Conservation (phyloP, 2,797 vertebrate species). For the Champsocephalus esox region DNA sequence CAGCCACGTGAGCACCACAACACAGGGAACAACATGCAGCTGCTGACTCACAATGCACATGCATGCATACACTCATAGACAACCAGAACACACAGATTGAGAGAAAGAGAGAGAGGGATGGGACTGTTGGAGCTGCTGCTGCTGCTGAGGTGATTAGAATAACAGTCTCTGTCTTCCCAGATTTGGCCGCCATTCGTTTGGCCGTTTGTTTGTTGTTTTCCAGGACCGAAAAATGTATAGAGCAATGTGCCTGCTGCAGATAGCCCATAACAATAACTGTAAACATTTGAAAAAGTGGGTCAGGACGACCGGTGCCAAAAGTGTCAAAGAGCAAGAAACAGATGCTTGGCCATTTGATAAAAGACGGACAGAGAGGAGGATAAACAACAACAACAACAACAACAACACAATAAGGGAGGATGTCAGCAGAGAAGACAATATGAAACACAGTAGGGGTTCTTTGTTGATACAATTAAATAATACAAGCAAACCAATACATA, state of each 20-base stretch:
- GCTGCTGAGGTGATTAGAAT: constrained; percentile 79
- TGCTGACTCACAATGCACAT: constrained; percentile 34
- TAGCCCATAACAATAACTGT: constrained; percentile 81
- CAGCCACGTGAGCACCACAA: constrained; percentile 34
- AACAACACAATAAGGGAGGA: constrained; percentile 18
- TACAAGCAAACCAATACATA: neutral
- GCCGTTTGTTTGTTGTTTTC: constrained; percentile 80
- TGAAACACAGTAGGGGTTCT: neutral
- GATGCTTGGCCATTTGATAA: constrained; percentile 31
- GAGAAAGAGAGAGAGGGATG: constrained; percentile 46
- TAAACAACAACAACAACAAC: neutral
- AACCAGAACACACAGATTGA: constrained; percentile 61
- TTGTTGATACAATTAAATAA: neutral
- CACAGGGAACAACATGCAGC: constrained; percentile 21
- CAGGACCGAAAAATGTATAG: constrained; percentile 58
- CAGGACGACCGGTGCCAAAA: constrained; percentile 72
- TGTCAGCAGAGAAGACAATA: neutral
- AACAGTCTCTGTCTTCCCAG: constrained; percentile 73
- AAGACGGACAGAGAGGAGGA: neutral
- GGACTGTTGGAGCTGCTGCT: constrained; percentile 71
- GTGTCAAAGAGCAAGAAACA: constrained; percentile 48
- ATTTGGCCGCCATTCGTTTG: constrained; percentile 74
- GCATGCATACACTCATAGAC: constrained; percentile 3
- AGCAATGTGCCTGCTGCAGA: constrained; percentile 78
- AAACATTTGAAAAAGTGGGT: constrained; percentile 74